A percentile compares a stretch with the other conserved stretches of the same genome.
These are phyloP conservation scores for Enteromius paludinosus DNA, from an alignment of 2,797 vertebrate species.

Conservation along the genomic window DNA sequence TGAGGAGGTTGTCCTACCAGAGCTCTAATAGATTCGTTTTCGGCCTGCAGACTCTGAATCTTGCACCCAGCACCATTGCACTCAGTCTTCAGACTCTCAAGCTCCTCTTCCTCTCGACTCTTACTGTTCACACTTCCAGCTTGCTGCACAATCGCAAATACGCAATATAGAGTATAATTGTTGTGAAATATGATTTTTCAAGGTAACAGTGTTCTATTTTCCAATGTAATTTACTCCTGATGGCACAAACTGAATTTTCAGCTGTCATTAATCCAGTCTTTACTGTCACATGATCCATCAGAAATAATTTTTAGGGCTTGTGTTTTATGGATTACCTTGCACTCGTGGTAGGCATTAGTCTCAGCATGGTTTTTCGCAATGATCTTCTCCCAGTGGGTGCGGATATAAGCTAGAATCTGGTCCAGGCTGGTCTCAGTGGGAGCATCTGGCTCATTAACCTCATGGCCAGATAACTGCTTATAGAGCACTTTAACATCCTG, in stretches of 20 bases:
- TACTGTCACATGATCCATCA: neutral
- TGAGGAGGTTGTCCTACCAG: slow-evolving; percentile 54
- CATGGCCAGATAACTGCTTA: slow-evolving; percentile 85
- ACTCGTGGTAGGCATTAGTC: slow-evolving; percentile 82
- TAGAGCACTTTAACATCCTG: slow-evolving; percentile 90
- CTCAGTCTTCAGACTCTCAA: slow-evolving; percentile 84
- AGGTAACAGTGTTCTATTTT: neutral
- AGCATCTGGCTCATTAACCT: slow-evolving; percentile 84
- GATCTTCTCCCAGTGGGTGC: slow-evolving; percentile 90
- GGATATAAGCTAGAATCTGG: slow-evolving; percentile 87
- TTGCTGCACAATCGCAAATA: slow-evolving; percentile 66
- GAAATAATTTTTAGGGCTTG: neutral
- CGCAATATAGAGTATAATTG: neutral
- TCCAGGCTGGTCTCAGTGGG: slow-evolving; percentile 86
- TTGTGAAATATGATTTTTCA: neutral
- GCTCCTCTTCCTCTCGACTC: slow-evolving; percentile 84
- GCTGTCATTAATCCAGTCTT: neutral
- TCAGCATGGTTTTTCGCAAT: slow-evolving; percentile 86
- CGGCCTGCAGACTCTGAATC: slow-evolving; percentile 91
- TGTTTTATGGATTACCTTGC: slow-evolving; percentile 79
- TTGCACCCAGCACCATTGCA: slow-evolving; percentile 83
- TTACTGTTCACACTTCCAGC: slow-evolving; percentile 70
- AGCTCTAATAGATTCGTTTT: slow-evolving; percentile 84
- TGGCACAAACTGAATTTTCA: neutral
- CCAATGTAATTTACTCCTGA: neutral